A percentile compares a stretch with the other conserved stretches of the same genome.
Evolutionary conservation across 2,113 vertebrate genomes (phyloP).

Genomic region (Aegotheles bennettii): DNA sequence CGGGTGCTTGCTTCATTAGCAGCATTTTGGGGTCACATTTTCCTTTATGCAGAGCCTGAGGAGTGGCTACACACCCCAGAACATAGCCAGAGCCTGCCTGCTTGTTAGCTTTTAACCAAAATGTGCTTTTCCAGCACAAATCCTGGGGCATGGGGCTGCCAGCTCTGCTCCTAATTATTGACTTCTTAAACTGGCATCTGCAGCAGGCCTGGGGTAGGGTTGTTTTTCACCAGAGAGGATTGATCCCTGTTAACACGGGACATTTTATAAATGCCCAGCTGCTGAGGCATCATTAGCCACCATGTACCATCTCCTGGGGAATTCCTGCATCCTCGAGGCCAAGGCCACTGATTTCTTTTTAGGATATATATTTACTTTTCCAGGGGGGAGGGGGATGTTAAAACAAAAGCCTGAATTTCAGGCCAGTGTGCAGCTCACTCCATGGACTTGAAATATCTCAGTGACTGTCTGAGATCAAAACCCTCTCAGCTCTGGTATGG

Average conservation of each 20-base stretch:
- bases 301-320: accelerated
- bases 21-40: neutral
- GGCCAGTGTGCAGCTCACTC: neutral
- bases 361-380: neutral
- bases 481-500: neutral
- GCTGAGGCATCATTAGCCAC: neutral
- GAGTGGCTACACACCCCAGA: accelerated
- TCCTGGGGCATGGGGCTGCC: neutral
- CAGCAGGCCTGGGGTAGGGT: neutral
- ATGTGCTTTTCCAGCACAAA: neutral
- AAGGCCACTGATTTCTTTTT: neutral
- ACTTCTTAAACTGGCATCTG: neutral
- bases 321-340: neutral
- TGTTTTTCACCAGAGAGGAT: neutral
- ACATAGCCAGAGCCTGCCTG: neutral
- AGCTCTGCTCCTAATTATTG: neutral
- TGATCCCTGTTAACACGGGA: neutral
- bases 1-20: accelerated
- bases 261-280: accelerated
- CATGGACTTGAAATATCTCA: neutral
- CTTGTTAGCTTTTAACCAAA: neutral
- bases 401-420: neutral
- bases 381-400: no score
- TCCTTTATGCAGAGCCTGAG: neutral
- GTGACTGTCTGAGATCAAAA: neutral